Conservation (phyloP, 2,888 invertebrate genomes). For the Tuberolachnus salignus region DNA sequence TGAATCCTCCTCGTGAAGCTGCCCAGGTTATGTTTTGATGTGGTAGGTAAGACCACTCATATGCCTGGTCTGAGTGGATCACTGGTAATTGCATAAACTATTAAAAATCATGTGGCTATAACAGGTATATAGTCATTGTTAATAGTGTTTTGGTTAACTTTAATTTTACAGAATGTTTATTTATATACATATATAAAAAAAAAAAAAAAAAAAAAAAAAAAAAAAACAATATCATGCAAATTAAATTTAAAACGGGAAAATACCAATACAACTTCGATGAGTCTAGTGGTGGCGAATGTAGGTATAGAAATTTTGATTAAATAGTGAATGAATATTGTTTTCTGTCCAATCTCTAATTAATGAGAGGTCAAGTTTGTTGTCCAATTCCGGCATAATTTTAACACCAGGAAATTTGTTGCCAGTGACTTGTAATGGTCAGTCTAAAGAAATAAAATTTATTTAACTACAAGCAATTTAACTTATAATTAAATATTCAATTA, state of each 20-base stretch:
- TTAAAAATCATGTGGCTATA: conserved; percentile 76
- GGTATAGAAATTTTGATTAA: conserved; percentile 71
- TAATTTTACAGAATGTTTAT: neutral
- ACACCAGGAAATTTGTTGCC: conserved; percentile 67
- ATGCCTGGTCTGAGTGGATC: conserved; percentile 74
- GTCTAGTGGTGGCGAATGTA: conserved; percentile 73
- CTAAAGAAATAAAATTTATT: conserved; percentile 60
- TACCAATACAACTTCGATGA: conserved; percentile 72
- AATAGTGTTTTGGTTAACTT: conserved; percentile 65
- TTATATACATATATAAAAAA: too few species aligned
- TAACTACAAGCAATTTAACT: conserved; percentile 21
- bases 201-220: neutral
- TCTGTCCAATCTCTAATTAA: conserved; percentile 67
- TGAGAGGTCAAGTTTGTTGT: conserved; percentile 70
- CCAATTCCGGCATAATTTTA: conserved; percentile 63
- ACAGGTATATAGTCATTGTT: conserved; percentile 72
- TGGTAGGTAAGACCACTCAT: conserved; percentile 73
- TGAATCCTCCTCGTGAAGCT: conserved; percentile 76
- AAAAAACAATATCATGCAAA: conserved; percentile 31
- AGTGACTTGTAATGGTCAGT: conserved; percentile 67
- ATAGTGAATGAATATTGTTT: conserved; percentile 75
- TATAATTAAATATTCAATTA: conserved; percentile 24
- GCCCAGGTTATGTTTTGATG: conserved; percentile 79
- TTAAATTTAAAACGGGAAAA: conserved; percentile 15
- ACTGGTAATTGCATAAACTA: conserved; percentile 79